Conservation (phyloP, 2,113 vertebrate genomes). For the Pelvicachromis taeniatus region DNA sequence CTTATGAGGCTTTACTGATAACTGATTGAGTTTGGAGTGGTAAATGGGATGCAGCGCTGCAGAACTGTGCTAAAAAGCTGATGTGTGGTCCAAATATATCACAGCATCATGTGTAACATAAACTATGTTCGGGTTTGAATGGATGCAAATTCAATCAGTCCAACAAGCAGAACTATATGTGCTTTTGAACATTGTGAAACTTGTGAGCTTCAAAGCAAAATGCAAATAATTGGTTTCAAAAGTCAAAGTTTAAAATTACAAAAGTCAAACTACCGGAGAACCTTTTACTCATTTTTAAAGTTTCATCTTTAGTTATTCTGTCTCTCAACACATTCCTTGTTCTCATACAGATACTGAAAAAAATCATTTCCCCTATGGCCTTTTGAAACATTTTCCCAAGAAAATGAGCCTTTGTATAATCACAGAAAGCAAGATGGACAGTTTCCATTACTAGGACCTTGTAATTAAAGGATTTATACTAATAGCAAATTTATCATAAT, state of each 20-base stretch:
- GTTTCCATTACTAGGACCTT: conserved; percentile 67
- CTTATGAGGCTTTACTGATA: neutral
- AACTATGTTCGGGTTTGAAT: neutral
- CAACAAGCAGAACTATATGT: neutral
- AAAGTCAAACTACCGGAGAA: neutral
- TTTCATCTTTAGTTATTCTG: neutral
- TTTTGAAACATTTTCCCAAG: conserved; percentile 50
- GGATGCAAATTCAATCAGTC: neutral
- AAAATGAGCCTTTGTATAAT: conserved; percentile 59
- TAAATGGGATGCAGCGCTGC: neutral
- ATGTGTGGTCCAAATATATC: neutral
- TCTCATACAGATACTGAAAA: conserved; percentile 37
- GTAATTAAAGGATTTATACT: conserved; percentile 72
- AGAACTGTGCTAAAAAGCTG: neutral
- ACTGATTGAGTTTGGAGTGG: neutral
- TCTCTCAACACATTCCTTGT: conserved; percentile 2
- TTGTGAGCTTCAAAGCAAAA: neutral
- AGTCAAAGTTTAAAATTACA: neutral
- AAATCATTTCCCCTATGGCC: conserved; percentile 1
- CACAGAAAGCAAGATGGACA: conserved; percentile 67
- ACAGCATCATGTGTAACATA: neutral
- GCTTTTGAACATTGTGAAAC: neutral
- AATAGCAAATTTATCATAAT: conserved; percentile 73
- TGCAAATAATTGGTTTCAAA: neutral
- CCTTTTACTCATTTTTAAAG: conserved; percentile 10